A percentile compares a stretch with the other conserved stretches of the same genome.
These are phyloP conservation scores for Dicrostonyx torquatus DNA, from an alignment of 2,797 vertebrate species.

Conservation along the genomic window DNA sequence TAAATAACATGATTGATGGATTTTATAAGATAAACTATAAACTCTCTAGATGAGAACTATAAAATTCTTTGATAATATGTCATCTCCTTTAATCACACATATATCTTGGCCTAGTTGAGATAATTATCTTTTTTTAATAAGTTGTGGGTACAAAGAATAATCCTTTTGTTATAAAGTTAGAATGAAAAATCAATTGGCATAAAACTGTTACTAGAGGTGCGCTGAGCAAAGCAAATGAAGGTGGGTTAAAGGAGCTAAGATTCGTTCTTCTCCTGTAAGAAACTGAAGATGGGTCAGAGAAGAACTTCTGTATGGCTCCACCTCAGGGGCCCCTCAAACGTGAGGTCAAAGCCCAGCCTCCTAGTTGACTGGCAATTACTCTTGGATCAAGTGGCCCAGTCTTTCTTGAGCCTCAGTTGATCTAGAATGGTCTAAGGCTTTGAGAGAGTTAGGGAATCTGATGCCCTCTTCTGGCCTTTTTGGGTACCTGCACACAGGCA, in stretches of 20 bases:
- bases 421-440: background rate
- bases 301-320: background rate
- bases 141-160: background rate
- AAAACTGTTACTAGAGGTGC: background rate
- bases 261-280: background rate
- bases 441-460: background rate
- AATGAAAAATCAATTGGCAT: background rate
- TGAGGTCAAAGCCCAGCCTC: background rate
- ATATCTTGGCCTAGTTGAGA: background rate
- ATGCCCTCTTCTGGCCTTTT: background rate
- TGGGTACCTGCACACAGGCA: background rate
- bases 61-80: background rate
- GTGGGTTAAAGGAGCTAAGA: background rate
- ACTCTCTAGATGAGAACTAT: background rate
- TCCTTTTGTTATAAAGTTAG: background rate
- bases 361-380: background rate
- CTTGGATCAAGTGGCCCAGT: background rate
- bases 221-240: background rate
- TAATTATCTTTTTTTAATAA: constrained; percentile 26
- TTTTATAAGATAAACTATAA: constrained; percentile 8
- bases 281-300: background rate
- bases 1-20: background rate
- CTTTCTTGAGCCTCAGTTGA: background rate
- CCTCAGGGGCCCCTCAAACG: background rate
- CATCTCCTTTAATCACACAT: background rate